A percentile compares a stretch with the other conserved stretches of the same genome.
These are phyloP conservation scores for Brachionichthys hirsutus DNA, from an alignment of 2,113 vertebrate species.

Conservation along the genomic window DNA sequence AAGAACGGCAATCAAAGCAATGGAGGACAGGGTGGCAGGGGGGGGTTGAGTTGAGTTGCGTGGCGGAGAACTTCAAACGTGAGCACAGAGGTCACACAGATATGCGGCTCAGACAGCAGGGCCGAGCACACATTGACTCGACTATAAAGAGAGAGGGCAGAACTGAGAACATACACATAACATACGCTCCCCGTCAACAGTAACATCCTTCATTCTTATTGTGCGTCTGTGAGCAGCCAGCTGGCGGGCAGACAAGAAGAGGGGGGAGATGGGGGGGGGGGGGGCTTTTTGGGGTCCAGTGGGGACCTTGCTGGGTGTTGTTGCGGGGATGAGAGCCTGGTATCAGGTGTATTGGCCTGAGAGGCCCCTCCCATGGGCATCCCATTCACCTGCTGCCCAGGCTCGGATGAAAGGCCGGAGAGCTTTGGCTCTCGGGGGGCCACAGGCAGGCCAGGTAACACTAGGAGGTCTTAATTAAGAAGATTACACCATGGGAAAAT, in stretches of 20 bases:
- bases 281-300: slow-evolving; percentile 43
- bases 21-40: slow-evolving; percentile 25
- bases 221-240: slow-evolving; percentile 41
- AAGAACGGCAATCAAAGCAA: slow-evolving; percentile 61
- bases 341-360: slow-evolving; percentile 69
- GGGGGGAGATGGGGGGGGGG: slow-evolving; percentile 27
- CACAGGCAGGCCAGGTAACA: slow-evolving; percentile 62
- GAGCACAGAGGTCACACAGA: slow-evolving; percentile 65
- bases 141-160: slow-evolving; percentile 29
- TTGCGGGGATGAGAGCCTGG: slow-evolving; percentile 46
- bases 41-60: slow-evolving; percentile 34
- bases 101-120: slow-evolving; percentile 56
- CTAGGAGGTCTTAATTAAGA: slow-evolving; percentile 68
- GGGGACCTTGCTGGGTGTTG: slow-evolving; percentile 33
- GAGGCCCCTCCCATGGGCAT: slow-evolving; percentile 65
- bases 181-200: slow-evolving; percentile 53
- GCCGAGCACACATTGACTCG: slow-evolving; percentile 46
- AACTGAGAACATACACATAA: slow-evolving; percentile 44
- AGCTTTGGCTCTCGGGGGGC: slow-evolving; percentile 48
- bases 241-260: slow-evolving; percentile 48
- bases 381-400: slow-evolving; percentile 61
- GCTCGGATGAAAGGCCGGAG: slow-evolving; percentile 54
- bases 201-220: slow-evolving; percentile 57
- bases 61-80: slow-evolving; percentile 65
- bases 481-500: slow-evolving; percentile 65